Evolutionary conservation across 2,797 vertebrate species (phyloP).

Genomic region (Dallia pectoralis): DNA sequence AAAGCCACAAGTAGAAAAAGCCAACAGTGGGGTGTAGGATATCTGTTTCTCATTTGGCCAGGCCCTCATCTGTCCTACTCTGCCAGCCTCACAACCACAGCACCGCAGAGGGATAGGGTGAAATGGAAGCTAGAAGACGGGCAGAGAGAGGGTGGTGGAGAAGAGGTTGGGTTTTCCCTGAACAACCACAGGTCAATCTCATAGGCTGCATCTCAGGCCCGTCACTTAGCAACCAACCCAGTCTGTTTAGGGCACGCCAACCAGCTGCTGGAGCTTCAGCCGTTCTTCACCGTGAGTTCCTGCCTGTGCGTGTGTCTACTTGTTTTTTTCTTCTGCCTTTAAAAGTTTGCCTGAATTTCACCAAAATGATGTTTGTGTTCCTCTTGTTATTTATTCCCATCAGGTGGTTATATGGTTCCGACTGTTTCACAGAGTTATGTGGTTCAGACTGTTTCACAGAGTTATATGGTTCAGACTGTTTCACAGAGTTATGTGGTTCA

Average conservation of each 20-base stretch:
- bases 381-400: constrained; percentile 58
- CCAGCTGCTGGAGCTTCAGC: constrained; percentile 72
- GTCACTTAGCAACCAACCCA: constrained; percentile 76
- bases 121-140: neutral
- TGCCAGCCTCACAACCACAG: constrained; percentile 74
- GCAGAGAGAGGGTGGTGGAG: constrained; percentile 9
- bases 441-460: too few relatives aligned
- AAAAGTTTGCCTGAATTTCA: constrained; percentile 56
- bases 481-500: too few relatives aligned
- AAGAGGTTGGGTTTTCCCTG: constrained; percentile 68
- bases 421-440: too few relatives aligned
- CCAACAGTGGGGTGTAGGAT: constrained; percentile 74
- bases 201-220: constrained; percentile 68
- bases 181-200: constrained; percentile 67
- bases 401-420: too few relatives aligned
- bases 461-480: too few relatives aligned
- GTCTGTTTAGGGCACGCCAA: constrained; percentile 73
- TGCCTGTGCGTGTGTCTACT: neutral
- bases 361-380: constrained; percentile 53
- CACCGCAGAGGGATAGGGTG: constrained; percentile 48
- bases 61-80: constrained; percentile 69
- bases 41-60: constrained; percentile 83
- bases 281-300: neutral
- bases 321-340: constrained; percentile 50
- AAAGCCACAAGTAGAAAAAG: constrained; percentile 75